These are phyloP conservation scores for Heteronetta atricapilla DNA, from an alignment of 2,113 vertebrate genomes.

Conservation along the genomic window DNA sequence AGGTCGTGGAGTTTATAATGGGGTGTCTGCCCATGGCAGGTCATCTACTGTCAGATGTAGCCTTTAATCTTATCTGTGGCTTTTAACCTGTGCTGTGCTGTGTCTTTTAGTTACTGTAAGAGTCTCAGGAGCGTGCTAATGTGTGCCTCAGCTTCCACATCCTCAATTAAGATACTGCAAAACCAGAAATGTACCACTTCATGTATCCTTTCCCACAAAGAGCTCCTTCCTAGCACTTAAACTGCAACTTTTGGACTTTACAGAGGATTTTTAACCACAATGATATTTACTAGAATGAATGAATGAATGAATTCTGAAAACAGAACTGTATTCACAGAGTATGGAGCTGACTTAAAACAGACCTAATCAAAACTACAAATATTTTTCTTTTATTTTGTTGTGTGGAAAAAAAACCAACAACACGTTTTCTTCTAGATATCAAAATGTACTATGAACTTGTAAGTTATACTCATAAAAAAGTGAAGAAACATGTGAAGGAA, in stretches of 20 bases:
- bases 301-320: not conserved
- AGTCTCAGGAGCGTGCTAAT: not conserved
- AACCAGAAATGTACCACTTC: not conserved
- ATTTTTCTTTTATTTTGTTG: not conserved
- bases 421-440: not conserved
- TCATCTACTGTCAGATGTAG: not conserved
- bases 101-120: not conserved
- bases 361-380: not conserved
- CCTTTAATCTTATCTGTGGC: not conserved
- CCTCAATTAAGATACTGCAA: not conserved
- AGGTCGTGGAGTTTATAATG: not conserved
- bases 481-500: not conserved
- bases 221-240: not conserved
- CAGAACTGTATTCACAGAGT: not conserved
- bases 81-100: not conserved
- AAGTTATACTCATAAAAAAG: not conserved
- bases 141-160: not conserved
- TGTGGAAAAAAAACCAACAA: too few relatives aligned
- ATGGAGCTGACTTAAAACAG: not conserved
- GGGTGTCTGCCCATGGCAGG: not conserved
- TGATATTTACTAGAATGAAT: accelerated
- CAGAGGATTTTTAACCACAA: not conserved
- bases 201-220: not conserved
- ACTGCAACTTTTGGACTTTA: not conserved
- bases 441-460: not conserved